Conservation (phyloP, 2,888 invertebrate genomes). For the Sussaba pulchella region DNA sequence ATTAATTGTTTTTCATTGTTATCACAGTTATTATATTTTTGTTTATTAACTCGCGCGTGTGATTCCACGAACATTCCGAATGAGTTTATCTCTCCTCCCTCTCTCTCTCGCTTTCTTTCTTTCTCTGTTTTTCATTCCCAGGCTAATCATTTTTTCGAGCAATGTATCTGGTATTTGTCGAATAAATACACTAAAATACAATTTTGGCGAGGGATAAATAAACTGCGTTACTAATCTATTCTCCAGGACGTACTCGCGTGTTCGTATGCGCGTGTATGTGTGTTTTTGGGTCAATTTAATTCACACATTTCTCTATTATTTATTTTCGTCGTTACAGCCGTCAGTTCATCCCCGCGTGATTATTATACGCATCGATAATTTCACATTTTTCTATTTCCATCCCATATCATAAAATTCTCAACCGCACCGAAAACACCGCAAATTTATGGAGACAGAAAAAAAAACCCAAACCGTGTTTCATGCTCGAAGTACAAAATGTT, state of each 20-base stretch:
- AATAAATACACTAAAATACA: slow-evolving; percentile 32
- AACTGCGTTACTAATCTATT: too few relatives aligned
- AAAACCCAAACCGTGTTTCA: not conserved
- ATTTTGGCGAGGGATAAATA: slow-evolving; percentile 34
- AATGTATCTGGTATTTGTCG: not conserved
- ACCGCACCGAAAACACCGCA: not conserved
- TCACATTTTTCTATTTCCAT: not conserved
- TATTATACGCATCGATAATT: slow-evolving; percentile 42
- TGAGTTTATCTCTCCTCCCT: too few relatives aligned
- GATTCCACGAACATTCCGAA: too few relatives aligned
- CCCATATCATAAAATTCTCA: too few relatives aligned
- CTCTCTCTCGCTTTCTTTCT: too few relatives aligned
- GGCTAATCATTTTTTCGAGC: slow-evolving; percentile 13
- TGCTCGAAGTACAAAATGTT: not conserved
- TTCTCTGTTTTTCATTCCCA: not conserved
- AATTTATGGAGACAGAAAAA: not conserved
- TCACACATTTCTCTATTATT: slow-evolving; percentile 12
- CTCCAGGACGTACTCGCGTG: too few relatives aligned
- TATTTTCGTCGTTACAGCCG: slow-evolving; percentile 23
- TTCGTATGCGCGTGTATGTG: too few relatives aligned
- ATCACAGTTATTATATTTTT: slow-evolving; percentile 20
- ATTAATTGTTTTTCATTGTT: not conserved
- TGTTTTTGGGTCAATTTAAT: not conserved
- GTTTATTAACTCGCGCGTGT: not conserved
- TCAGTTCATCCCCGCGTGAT: slow-evolving; percentile 4